A percentile compares a stretch with the other conserved stretches of the same genome.
phyloP scores from a whole-genome alignment of 2,113 vertebrate species.

The Tychaedon coryphoeus region DNA sequence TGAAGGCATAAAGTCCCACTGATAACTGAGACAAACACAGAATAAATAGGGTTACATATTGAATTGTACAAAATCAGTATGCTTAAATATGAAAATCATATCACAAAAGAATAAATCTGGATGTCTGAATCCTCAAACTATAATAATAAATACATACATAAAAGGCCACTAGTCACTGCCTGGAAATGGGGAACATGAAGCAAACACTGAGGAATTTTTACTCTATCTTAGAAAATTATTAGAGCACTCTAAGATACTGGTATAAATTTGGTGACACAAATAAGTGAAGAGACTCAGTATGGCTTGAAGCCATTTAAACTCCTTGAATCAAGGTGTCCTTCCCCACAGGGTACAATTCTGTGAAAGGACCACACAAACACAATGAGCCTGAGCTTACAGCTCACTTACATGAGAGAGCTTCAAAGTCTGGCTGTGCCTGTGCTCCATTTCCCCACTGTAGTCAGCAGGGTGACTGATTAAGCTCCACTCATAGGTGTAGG shows the following conservation, averaged over 20 bases:
- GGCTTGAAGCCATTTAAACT: not conserved
- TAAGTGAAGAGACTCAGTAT: not conserved
- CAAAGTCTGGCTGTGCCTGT: conserved; percentile 60
- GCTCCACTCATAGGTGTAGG: conserved; percentile 79
- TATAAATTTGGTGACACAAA: not conserved
- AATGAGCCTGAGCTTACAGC: not conserved
- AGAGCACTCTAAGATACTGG: not conserved
- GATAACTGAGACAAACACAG: conserved; percentile 70
- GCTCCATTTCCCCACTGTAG: conserved; percentile 74
- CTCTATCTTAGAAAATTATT: not conserved
- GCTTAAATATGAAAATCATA: not conserved
- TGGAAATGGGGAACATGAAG: not conserved
- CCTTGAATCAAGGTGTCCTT: not conserved
- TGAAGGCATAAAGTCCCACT: conserved; percentile 73
- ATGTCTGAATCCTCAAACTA: not conserved
- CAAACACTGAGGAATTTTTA: not conserved
- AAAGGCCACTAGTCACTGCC: not conserved
- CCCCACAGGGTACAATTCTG: not conserved
- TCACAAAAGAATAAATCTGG: not conserved
- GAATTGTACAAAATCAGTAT: not conserved
- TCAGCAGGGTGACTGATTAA: conserved; percentile 72
- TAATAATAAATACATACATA: not conserved
- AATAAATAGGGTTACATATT: not conserved
- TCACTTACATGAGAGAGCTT: conserved; percentile 75
- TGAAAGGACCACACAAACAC: not conserved